Conservation (phyloP, 2,888 invertebrate species). For the Pterobdella sp. region DNA sequence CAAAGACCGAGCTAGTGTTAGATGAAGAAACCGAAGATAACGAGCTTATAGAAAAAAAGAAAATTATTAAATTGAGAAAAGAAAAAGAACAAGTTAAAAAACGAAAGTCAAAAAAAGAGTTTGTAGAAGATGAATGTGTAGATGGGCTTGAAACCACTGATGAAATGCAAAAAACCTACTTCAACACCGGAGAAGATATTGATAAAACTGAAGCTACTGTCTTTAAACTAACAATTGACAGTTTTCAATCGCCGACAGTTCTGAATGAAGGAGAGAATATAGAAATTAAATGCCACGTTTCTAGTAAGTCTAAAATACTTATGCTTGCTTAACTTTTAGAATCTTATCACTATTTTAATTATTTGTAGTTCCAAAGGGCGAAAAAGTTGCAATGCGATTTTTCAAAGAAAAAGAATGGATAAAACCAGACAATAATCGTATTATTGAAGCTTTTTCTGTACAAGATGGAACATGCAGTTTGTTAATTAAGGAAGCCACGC, state of each 20-base stretch:
- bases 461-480: neutral
- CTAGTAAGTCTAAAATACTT: conserved; percentile 17
- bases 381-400: conserved; percentile 1
- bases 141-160: neutral
- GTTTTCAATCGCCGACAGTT: conserved; percentile 8
- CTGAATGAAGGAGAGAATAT: conserved; percentile 31
- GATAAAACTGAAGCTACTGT: neutral
- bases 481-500: neutral
- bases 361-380: neutral
- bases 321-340: neutral
- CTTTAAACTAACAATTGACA: neutral
- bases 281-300: conserved; percentile 30
- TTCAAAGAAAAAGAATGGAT: neutral
- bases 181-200: neutral
- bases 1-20: too few species aligned
- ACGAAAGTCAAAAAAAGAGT: neutral
- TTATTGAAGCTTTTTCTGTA: neutral
- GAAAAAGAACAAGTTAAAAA: conserved; percentile 3
- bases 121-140: neutral
- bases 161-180: neutral
- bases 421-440: conserved; percentile 1
- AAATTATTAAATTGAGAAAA: neutral
- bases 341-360: neutral
- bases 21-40: neutral
- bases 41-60: neutral